Evolutionary conservation across 2,888 invertebrate species (phyloP), one percentile per base, ranked within the genome.

Genomic region (Epiperipatus broadwayi): DNA sequence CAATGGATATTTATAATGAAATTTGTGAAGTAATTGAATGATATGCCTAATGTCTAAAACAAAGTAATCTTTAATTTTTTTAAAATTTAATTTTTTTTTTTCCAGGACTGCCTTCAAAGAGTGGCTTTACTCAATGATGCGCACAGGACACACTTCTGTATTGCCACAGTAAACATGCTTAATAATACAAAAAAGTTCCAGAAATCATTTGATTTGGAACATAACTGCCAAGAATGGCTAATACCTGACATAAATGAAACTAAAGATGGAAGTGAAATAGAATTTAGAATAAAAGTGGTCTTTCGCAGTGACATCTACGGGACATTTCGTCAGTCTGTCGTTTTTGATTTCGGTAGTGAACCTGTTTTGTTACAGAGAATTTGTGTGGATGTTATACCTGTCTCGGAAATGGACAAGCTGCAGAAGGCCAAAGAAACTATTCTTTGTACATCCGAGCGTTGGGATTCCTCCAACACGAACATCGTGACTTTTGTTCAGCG

Each of bases 301-400:
- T 76, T 75, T 54, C 63, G 65, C 38, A 74, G 75, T 1, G 71
- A 73, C 45, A 73, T 78, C 41, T 79, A 73, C 52, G 79, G 74
- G 18, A 78, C 78, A 3, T 80, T 78, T 55, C 67, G 75, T 2
- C 79, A 81, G 56, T 70, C 75, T 2, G 65, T 80, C 2, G 71
- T 78, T 3, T 76, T 79, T 55, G 78, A 77, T 56, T 73, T 77
- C 51, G 75, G 75, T 1, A 46, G 47, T 25, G 54, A 55, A 37
- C 56, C 58, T 7, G 53, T 58, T 54, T 58, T 37, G 69, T 72
- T 50, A 22, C 47, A 52, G 33, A 51, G 55, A 35, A 57, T 80
- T 18, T 75, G 76, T 52, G 75, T 78, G 3, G 79, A 80, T 54
- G 76, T 78, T 3, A 67, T 77, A 14, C 76, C 77, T 1, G 67